phyloP scores from a whole-genome alignment of 2,888 invertebrate genomes.

The Campoplex capitator region DNA sequence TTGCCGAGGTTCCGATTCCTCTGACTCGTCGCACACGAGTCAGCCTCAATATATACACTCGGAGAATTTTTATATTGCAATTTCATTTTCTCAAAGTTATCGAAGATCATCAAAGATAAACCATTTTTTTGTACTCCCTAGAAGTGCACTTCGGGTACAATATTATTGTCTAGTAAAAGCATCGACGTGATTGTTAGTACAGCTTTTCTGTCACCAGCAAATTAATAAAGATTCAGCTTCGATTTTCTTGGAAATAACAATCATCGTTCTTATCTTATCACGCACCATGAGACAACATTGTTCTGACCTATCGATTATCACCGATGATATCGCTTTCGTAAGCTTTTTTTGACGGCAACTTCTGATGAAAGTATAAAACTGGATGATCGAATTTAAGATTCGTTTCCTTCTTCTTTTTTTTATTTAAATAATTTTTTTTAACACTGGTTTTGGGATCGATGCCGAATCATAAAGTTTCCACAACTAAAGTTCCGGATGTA shows the following conservation, averaged over 20 bases:
- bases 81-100: constrained; percentile 21
- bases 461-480: no score
- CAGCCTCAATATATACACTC: constrained; percentile 12
- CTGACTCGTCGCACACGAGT: background rate
- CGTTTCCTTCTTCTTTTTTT: background rate
- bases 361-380: background rate
- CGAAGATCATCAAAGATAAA: constrained; percentile 51
- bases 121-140: background rate
- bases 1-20: background rate
- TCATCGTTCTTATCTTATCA: constrained; percentile 43
- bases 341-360: background rate
- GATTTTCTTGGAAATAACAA: constrained; percentile 33
- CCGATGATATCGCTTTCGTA: background rate
- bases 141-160: background rate
- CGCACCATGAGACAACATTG: background rate
- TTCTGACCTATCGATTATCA: background rate
- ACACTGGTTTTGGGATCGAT: no score
- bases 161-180: background rate
- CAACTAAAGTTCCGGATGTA: no score
- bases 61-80: background rate
- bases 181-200: constrained; percentile 11
- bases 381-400: background rate
- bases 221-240: constrained; percentile 11
- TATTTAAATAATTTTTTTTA: background rate
- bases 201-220: background rate